These are phyloP conservation scores for Papilio helenus DNA, from an alignment of 1,140 invertebrate species.

Conservation along the genomic window DNA sequence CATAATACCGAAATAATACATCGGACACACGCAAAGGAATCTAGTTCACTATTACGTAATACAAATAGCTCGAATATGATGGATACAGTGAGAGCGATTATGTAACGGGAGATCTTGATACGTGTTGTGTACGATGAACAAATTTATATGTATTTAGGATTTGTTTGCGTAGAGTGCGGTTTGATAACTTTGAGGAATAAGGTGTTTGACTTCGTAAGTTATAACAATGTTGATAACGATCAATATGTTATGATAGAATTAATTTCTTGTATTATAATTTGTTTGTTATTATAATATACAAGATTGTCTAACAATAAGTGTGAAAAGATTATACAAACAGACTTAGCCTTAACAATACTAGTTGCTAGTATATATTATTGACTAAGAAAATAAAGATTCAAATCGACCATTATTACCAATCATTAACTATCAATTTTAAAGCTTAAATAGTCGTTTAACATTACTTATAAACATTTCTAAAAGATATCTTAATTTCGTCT, in stretches of 20 bases:
- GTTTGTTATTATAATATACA: no score
- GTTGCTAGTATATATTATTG: no score
- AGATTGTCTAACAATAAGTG: no score
- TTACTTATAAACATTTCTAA: neutral
- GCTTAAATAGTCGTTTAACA: neutral
- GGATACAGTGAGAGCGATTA: neutral
- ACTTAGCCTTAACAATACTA: no score
- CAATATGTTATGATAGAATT: neutral
- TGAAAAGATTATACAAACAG: no score
- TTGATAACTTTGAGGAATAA: neutral
- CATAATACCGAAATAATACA: conserved; percentile 18
- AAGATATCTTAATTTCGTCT: neutral
- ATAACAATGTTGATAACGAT: neutral
- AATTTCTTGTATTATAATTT: neutral
- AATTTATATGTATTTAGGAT: conserved; percentile 21
- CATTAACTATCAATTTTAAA: no score
- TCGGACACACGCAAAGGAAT: neutral
- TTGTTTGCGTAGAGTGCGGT: conserved; percentile 9
- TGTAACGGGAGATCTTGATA: neutral
- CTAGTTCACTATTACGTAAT: conserved; percentile 13
- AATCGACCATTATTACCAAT: no score
- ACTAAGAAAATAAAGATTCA: no score
- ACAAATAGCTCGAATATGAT: neutral
- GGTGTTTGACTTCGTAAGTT: neutral
- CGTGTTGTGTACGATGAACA: neutral